Conservation (phyloP, 2,113 vertebrate genomes). For the Dicerorhinus sumatrensis region DNA sequence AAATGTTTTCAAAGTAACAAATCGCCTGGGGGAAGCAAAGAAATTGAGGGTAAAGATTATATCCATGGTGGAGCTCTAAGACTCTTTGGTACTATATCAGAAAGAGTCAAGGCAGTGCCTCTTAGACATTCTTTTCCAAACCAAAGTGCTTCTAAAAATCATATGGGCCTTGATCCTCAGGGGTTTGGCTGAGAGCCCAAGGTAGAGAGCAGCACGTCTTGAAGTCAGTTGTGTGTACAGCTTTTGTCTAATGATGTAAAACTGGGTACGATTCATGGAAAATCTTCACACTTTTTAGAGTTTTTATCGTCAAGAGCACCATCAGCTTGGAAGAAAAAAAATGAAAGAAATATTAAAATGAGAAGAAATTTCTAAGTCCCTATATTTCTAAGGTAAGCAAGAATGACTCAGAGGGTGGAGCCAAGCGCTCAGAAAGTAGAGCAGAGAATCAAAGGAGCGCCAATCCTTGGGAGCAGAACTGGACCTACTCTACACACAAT, state of each 20-base stretch:
- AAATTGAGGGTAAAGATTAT: constrained; percentile 15
- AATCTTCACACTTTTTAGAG: background rate
- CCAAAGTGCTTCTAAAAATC: background rate
- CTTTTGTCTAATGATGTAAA: background rate
- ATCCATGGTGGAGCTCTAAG: background rate
- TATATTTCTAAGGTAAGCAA: background rate
- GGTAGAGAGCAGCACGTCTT: background rate
- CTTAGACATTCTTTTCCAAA: background rate
- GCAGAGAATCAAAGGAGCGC: background rate
- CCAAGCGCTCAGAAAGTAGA: background rate
- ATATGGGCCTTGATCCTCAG: background rate
- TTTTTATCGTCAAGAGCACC: background rate
- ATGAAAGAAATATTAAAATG: background rate
- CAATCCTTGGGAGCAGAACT: background rate
- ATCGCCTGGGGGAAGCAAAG: background rate
- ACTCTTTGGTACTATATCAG: background rate
- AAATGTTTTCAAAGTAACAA: background rate
- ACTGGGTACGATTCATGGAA: background rate
- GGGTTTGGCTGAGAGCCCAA: background rate
- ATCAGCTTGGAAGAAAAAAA: background rate
- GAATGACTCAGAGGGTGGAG: background rate
- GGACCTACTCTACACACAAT: accelerated
- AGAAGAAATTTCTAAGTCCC: background rate
- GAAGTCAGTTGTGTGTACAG: background rate
- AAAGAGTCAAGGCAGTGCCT: background rate